Evolutionary conservation across 2,797 vertebrate genomes (phyloP).

Genomic region (Sitta carolinensis): DNA sequence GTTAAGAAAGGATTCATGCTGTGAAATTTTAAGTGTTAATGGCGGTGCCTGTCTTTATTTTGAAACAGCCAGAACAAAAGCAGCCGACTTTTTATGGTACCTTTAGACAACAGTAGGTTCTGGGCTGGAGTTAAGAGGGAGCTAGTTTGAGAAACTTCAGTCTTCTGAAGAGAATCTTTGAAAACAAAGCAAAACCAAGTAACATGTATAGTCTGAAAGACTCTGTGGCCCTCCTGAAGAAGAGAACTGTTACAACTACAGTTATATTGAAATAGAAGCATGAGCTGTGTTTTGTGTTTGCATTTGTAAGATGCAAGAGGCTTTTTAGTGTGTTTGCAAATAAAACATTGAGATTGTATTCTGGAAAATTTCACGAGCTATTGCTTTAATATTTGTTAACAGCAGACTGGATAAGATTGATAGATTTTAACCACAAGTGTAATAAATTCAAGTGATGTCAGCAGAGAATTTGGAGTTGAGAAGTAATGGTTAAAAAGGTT

Average conservation of each 20-base stretch:
- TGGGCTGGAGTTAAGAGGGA: background rate
- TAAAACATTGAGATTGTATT: background rate
- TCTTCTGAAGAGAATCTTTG: background rate
- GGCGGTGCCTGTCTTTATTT: background rate
- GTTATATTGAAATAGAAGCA: background rate
- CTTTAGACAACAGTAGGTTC: background rate
- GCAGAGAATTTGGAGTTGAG: background rate
- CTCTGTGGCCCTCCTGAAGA: background rate
- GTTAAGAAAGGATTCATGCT: background rate
- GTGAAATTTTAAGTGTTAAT: background rate
- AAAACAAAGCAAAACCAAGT: background rate
- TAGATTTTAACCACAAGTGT: background rate
- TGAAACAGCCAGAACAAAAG: background rate
- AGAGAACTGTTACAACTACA: background rate
- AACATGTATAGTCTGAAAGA: background rate
- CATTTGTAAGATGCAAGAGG: background rate
- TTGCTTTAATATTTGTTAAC: background rate
- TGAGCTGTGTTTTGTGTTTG: background rate
- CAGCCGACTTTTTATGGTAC: background rate
- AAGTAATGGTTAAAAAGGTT: background rate
- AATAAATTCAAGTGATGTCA: background rate
- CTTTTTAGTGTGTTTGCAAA: background rate
- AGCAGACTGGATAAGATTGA: background rate
- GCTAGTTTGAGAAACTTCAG: background rate
- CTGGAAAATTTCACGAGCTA: background rate